Evolutionary conservation across 1,140 invertebrate species (phyloP), one percentile per base, ranked within the genome.

Genomic region (Penaeus japonicus): DNA sequence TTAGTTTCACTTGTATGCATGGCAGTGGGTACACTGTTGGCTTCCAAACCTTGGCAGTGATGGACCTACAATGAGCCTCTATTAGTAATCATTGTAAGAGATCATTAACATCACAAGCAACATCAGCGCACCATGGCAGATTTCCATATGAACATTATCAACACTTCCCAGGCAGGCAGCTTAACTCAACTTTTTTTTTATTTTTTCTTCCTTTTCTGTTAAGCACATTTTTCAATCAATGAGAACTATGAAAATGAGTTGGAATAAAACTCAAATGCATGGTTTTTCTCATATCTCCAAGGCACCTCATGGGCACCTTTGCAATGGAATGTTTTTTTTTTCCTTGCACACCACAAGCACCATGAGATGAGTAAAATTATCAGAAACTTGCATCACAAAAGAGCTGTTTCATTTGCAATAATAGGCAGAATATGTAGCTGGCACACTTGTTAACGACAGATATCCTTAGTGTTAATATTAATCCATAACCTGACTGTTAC

Each of bases 1-100:
- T 86, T 87, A 87, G 79, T 87, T 87, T 87, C 86, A 87, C 86
- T 87, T 87, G 86, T 87, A 87, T 87, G 80, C 86, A 87, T 82
- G 86, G 86, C 86, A 87, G 86, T 87, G 86, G 79, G 86, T 87
- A 87, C 86, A 87, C 86, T 87, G 82, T 87, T 87, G 79, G 79
- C 86, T 87, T 87, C 62, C 86, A 82, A 87, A 82, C 86, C 78
- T 87, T 87, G 86, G 86, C 86, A 87, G 86, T 87, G 86, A 87
- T 75, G 62, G 82, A 87, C 78, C 53, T 81, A 39, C 39, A 82
- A 82, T 47, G 62, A 87, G 86, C 86, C 86, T 87, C 86, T 80
- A 81, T 32, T 87, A 81, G 75, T 87, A 62, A 82, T 82, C 86
- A 73, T 79, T 87, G 80, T 82, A 82, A 81, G 84, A 81, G 80